Base-by-base conservation (phyloP, 2,113 vertebrate genomes). In the Lepisosteus oculatus region DNA sequence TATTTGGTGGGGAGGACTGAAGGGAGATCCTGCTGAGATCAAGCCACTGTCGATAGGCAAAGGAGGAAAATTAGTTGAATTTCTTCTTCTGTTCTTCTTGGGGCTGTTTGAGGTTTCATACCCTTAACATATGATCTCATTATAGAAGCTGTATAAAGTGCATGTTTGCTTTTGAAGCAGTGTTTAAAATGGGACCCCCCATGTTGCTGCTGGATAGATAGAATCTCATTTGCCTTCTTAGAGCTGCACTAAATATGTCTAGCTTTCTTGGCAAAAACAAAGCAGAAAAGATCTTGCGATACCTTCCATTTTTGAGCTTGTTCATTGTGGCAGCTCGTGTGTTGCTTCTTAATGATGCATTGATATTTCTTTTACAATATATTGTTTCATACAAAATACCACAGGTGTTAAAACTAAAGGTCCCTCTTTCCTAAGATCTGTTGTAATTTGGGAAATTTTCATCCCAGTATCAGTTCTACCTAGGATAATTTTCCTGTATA, bases 111-210 rank as follows among this genome's bases (percentile, higher is more conserved):
- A 69, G 55, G 43, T 42, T 29, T 41, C 51, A 29, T 17, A 17
- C 54, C 15, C 51, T 8, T 41, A 51, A 15, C 44, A 56, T 17
- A 44, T 6, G 43, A 13, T 61, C 55, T 45, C 42, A 59, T 61
- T 57, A 70, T 61, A 3, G 41, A 43, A 59, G 67, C 54, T 68
- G 67, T 44, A 44, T 43, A 65, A 43, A 68, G 67, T 8, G 47
- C 15, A 3, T 8, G 13, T 70, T 15, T 44, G 3, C 41, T 13
- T 69, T 69, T 69, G 51, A 69, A 69, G 56, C 13, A 44, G 14
- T 61, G 55, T 70, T 57, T 8, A 70, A 61, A 70, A 70, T 42
- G 56, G 41, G 43, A 42, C 4, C 42, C 29, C 12, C 13, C 17
- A 42, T 61, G 41, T 42, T 69, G 68, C 42, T 69, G 29, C 2